Evolutionary conservation across 1,140 invertebrate species (phyloP).

Genomic region (Lasaia peninsularis): DNA sequence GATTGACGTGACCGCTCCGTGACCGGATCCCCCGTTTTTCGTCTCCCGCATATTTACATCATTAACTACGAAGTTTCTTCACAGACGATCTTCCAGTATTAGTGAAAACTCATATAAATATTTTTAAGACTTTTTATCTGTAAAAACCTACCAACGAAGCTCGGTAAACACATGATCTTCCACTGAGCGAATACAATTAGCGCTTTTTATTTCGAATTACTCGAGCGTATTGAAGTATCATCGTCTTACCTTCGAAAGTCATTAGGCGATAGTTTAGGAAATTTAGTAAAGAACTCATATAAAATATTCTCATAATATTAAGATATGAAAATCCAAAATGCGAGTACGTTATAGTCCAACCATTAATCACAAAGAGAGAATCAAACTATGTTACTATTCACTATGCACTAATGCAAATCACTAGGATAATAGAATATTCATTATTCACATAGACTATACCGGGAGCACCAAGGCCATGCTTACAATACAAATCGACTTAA

Average conservation of each 20-base stretch:
- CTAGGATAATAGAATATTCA: slow-evolving; percentile 41
- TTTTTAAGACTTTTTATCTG: too few species aligned
- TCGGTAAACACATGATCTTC: too few species aligned
- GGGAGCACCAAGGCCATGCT: slow-evolving; percentile 51
- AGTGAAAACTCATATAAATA: too few species aligned
- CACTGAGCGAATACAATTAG: too few species aligned
- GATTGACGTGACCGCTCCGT: background rate
- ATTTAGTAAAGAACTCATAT: background rate
- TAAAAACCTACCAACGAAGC: too few species aligned
- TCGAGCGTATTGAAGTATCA: background rate
- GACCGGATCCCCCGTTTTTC: background rate
- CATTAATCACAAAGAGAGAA: slow-evolving; percentile 42
- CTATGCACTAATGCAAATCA: slow-evolving; percentile 55
- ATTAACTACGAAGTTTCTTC: background rate
- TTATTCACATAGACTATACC: slow-evolving; percentile 49
- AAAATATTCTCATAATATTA: too few species aligned
- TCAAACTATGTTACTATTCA: slow-evolving; percentile 48
- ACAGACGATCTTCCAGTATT: too few species aligned
- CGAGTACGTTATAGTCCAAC: slow-evolving; percentile 33
- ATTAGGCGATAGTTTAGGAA: background rate
- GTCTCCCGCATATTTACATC: background rate
- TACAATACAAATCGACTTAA: slow-evolving; percentile 53
- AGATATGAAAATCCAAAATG: slow-evolving; percentile 18
- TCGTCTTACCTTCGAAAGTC: background rate
- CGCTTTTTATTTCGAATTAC: too few species aligned